Conservation (phyloP, 2,888 invertebrate genomes). For the Anarsia innoxiella region DNA sequence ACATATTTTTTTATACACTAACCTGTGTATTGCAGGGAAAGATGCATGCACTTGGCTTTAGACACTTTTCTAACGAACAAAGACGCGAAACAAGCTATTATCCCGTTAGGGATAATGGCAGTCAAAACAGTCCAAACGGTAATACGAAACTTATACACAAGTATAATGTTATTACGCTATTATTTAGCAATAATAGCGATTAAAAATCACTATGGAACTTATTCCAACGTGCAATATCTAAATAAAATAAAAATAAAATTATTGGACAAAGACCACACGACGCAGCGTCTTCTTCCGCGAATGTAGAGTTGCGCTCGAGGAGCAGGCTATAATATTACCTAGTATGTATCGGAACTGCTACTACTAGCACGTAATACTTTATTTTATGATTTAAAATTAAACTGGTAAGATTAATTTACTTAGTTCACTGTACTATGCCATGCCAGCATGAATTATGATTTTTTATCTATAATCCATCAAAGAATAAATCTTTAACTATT, state of each 20-base stretch:
- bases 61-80: slow-evolving; percentile 68
- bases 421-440: too few relatives aligned
- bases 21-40: slow-evolving; percentile 74
- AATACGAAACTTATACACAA: slow-evolving; percentile 28
- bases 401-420: too few relatives aligned
- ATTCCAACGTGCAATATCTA: slow-evolving; percentile 39
- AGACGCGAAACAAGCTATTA: slow-evolving; percentile 69
- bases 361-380: too few relatives aligned
- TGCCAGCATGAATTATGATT: too few relatives aligned
- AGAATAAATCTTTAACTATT: too few relatives aligned
- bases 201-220: slow-evolving; percentile 39
- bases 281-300: slow-evolving; percentile 58
- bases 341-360: too few relatives aligned
- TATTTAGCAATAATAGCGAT: slow-evolving; percentile 43
- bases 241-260: slow-evolving; percentile 64
- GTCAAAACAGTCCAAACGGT: slow-evolving; percentile 43
- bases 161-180: slow-evolving; percentile 31
- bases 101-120: slow-evolving; percentile 74
- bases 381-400: too few relatives aligned
- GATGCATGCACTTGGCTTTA: slow-evolving; percentile 76
- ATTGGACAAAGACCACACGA: slow-evolving; percentile 52
- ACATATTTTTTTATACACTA: slow-evolving; percentile 24
- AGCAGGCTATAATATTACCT: too few relatives aligned
- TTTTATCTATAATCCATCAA: too few relatives aligned
- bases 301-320: slow-evolving; percentile 18